Evolutionary conservation across 1,140 invertebrate genomes (phyloP).

Genomic region (Lerema accius): DNA sequence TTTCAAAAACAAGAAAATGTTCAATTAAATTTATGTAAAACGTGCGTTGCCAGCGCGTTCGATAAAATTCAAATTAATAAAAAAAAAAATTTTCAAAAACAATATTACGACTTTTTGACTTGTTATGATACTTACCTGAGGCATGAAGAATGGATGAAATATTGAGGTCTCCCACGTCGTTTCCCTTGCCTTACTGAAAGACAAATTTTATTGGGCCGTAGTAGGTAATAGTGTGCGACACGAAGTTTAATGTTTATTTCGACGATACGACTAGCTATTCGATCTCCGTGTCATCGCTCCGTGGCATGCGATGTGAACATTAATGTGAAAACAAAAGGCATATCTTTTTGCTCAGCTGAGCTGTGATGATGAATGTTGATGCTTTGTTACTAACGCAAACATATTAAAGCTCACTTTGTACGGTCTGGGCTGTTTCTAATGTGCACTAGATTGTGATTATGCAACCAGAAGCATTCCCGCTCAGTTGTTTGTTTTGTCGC

Average conservation of each 20-base stretch:
- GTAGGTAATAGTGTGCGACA: constrained; percentile 49
- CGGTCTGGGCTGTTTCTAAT: constrained; percentile 17
- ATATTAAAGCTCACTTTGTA: constrained; percentile 24
- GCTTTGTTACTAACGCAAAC: constrained; percentile 23
- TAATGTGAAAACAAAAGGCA: constrained; percentile 43
- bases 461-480: constrained; percentile 6
- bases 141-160: too few relatives aligned
- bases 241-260: constrained; percentile 50
- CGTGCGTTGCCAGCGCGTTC: too few relatives aligned
- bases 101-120: too few relatives aligned
- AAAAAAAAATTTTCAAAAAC: too few relatives aligned
- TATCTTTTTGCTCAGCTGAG: constrained; percentile 25
- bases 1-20: too few relatives aligned
- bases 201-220: not conserved
- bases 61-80: too few relatives aligned
- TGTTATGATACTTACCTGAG: too few relatives aligned
- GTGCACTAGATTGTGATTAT: constrained; percentile 26
- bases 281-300: constrained; percentile 47
- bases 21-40: too few relatives aligned
- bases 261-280: constrained; percentile 40
- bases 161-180: not conserved
- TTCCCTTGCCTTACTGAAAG: not conserved
- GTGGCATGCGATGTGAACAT: constrained; percentile 57
- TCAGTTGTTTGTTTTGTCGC: constrained; percentile 8
- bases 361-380: constrained; percentile 24